Evolutionary conservation across 2,888 invertebrate species (phyloP).

Genomic region (Acanthococcus lagerstroemiae): DNA sequence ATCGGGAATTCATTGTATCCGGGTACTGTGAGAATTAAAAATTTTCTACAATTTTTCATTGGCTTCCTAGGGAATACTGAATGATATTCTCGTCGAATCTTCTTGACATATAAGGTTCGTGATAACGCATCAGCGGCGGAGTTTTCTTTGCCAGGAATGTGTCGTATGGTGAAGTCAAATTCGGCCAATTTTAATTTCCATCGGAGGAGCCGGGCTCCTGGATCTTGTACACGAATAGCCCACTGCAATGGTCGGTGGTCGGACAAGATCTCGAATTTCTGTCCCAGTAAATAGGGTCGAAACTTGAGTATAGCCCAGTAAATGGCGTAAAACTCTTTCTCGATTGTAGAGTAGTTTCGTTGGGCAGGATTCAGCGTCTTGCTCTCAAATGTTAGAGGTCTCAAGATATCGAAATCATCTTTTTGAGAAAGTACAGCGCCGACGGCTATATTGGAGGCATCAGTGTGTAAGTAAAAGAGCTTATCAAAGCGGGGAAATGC

Average conservation of each 20-base stretch:
- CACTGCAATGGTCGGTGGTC: constrained; percentile 1
- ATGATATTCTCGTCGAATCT: neutral
- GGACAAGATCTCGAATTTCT: neutral
- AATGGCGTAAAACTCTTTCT: constrained; percentile 1
- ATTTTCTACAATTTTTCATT: too few relatives aligned
- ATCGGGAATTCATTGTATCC: neutral
- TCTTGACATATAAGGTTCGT: neutral
- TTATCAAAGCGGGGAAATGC: neutral
- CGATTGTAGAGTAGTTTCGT: constrained; percentile 1
- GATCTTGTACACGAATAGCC: neutral
- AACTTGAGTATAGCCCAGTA: neutral
- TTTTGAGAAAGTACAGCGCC: constrained; percentile 1
- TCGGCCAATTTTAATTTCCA: constrained; percentile 4
- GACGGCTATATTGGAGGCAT: neutral
- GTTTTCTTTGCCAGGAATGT: neutral
- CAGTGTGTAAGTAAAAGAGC: neutral
- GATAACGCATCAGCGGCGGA: neutral
- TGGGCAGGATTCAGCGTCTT: constrained; percentile 1
- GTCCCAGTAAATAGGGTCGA: neutral
- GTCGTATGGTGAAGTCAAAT: neutral
- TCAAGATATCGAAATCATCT: neutral
- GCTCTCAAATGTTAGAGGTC: neutral
- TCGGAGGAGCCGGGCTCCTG: neutral
- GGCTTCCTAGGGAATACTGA: too few relatives aligned
- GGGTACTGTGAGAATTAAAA: too few relatives aligned